Percentiles rank a stretch among this genome's conserved stretches.
phyloP scores from a whole-genome alignment of 2,888 invertebrate species.

The Zygothrica quintamaculata region DNA sequence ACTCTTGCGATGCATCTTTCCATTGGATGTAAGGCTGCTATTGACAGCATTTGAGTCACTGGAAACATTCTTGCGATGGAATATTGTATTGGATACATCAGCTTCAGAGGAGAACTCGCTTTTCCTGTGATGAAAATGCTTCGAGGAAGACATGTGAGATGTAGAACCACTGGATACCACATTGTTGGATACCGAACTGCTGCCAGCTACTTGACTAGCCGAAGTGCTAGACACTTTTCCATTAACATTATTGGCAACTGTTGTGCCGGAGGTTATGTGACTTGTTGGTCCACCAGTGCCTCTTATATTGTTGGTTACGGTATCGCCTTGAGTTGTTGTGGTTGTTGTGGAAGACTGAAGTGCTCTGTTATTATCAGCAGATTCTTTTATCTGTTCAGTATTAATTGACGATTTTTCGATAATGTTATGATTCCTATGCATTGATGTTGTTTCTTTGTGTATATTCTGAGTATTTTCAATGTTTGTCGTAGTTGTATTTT shows the following conservation, averaged over 20 bases:
- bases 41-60: slow-evolving; percentile 72
- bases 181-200: slow-evolving; percentile 31
- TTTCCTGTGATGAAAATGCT: slow-evolving; percentile 88
- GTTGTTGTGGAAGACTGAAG: slow-evolving; percentile 36
- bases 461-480: slow-evolving; percentile 79
- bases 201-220: slow-evolving; percentile 23
- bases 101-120: slow-evolving; percentile 90
- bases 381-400: slow-evolving; percentile 41
- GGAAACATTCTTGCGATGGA: slow-evolving; percentile 88
- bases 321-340: slow-evolving; percentile 31
- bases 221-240: slow-evolving; percentile 34
- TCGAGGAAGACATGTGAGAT: slow-evolving; percentile 60
- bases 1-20: slow-evolving; percentile 92
- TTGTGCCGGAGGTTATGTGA: slow-evolving; percentile 20
- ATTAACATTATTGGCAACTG: slow-evolving; percentile 22
- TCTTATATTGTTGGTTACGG: slow-evolving; percentile 28
- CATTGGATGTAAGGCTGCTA: slow-evolving; percentile 84
- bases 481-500: slow-evolving; percentile 80
- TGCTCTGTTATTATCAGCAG: slow-evolving; percentile 43
- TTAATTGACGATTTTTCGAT: slow-evolving; percentile 44
- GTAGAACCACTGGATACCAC: slow-evolving; percentile 38
- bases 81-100: slow-evolving; percentile 90
- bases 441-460: slow-evolving; percentile 72
- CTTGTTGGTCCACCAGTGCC: slow-evolving; percentile 22
- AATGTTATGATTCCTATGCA: slow-evolving; percentile 68